A percentile compares a stretch with the other conserved stretches of the same genome.
These are phyloP conservation scores for Brachionus paranguensis DNA, from an alignment of 1,140 invertebrate genomes.

Conservation along the genomic window DNA sequence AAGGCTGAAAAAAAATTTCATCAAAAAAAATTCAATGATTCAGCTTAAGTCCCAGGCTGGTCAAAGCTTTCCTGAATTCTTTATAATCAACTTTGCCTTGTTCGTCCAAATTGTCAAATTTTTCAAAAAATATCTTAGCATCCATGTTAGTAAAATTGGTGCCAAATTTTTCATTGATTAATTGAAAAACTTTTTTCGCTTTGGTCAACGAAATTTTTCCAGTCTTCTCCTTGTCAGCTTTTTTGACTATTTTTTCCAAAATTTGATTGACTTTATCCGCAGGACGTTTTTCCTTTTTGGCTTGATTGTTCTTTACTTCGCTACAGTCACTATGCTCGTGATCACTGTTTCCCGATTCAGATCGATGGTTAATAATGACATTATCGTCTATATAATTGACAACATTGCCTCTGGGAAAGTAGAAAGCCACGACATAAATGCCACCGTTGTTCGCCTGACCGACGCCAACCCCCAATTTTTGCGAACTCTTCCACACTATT, in stretches of 20 bases:
- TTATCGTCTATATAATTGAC: slow-evolving; percentile 13
- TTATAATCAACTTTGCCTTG: neutral
- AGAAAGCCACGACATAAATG: slow-evolving; percentile 21
- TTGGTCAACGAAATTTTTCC: slow-evolving; percentile 30
- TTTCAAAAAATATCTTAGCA: slow-evolving; percentile 27
- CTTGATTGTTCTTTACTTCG: neutral
- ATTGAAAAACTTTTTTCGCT: slow-evolving; percentile 14
- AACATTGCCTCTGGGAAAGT: slow-evolving; percentile 32
- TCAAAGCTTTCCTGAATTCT: neutral
- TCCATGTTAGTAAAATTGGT: slow-evolving; percentile 22
- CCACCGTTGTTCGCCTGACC: neutral
- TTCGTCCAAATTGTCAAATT: slow-evolving; percentile 9
- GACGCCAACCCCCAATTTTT: slow-evolving; percentile 1
- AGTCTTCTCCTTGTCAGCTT: slow-evolving; percentile 25
- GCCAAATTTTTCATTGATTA: slow-evolving; percentile 31
- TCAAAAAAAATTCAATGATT: neutral
- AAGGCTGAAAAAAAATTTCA: neutral
- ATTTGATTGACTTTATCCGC: slow-evolving; percentile 9
- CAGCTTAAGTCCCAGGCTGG: neutral
- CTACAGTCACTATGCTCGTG: neutral
- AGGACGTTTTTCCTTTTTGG: neutral
- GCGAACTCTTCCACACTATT: slow-evolving; percentile 15
- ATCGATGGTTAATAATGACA: neutral
- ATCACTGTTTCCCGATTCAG: neutral
- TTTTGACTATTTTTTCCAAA: slow-evolving; percentile 32